Evolutionary conservation across 1,140 invertebrate species (phyloP).

Genomic region (Lepidotrigona ventralis): DNA sequence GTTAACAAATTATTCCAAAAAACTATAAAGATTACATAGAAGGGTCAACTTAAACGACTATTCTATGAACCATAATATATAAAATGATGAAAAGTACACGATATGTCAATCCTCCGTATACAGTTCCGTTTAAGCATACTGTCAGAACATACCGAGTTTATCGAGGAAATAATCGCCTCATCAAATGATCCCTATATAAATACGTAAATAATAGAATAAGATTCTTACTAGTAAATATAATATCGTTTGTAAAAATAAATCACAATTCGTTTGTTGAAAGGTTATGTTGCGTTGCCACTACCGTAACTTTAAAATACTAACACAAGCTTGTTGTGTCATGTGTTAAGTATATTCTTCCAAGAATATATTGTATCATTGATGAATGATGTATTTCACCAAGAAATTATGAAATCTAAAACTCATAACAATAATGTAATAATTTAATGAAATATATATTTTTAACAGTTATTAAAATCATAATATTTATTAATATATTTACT

Average conservation of each 20-base stretch:
- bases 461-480: not conserved
- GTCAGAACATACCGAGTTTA: not conserved
- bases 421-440: not conserved
- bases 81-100: slow-evolving; percentile 42
- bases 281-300: slow-evolving; percentile 63
- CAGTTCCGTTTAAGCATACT: not conserved
- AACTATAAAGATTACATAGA: slow-evolving; percentile 54
- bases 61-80: slow-evolving; percentile 32
- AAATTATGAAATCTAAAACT: slow-evolving; percentile 19
- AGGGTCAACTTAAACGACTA: slow-evolving; percentile 46
- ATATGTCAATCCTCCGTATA: slow-evolving; percentile 29
- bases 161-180: not conserved
- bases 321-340: not conserved
- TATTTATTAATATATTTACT: not conserved
- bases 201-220: not conserved
- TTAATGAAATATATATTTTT: not conserved
- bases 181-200: not conserved
- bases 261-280: slow-evolving; percentile 30
- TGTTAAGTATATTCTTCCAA: not conserved
- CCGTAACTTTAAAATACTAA: slow-evolving; percentile 52
- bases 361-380: slow-evolving; percentile 7
- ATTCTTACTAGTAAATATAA: not conserved
- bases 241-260: slow-evolving; percentile 20
- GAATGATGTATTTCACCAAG: slow-evolving; percentile 22
- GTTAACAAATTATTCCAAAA: slow-evolving; percentile 44